Base-by-base conservation (phyloP, 64 coral and sea anemone genomes). In the Trachythela sp. region DNA sequence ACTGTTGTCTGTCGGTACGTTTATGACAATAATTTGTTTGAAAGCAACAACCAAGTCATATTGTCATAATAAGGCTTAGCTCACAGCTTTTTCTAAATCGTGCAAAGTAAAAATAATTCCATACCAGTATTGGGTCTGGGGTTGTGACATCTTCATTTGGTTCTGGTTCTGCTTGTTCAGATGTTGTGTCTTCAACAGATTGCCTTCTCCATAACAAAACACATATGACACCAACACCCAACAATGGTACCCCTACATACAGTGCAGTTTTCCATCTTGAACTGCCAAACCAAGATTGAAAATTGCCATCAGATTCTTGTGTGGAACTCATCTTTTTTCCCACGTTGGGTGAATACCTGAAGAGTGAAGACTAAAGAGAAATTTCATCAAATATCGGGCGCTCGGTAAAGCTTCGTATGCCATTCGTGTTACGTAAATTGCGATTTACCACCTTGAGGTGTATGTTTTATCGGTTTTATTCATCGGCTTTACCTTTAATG, bases 231-330 rank as follows among this genome's bases (percentile, higher is more conserved):
- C 75, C 75, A 34, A 80, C 75, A 36, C 75, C 75, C 20, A 80
- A 15, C 31, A 80, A 15, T 37, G 75, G 75, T 22, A 80, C 4
- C 30, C 27, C 75, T 37, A 80, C 37, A 39, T 39, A 80, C 26
- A 80, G 34, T 29, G 75, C 75, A 80, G 37, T 80, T 30, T 80
- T 80, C 75, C 75, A 80, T 34, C 20, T 36, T 14, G 75, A 80
- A 10, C 33, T 13, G 30, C 75, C 75, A 37, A 80, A 80, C 75
- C 75, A 80, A 35, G 31, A 35, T 37, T 20, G 75, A 80, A 80
- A 80, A 80, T 39, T 38, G 9, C 31, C 37, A 80, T 80, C 75
- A 39, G 75, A 80, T 80, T 80, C 75, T 80, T 80, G 33, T 80
- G 75, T 80, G 20, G 75, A 80, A 80, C 75, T 80, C 75, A 80